A percentile compares a stretch with the other conserved stretches of the same genome.
These are phyloP conservation scores for Halichoeres trimaculatus DNA, from an alignment of 2,113 vertebrate genomes.

Conservation along the genomic window DNA sequence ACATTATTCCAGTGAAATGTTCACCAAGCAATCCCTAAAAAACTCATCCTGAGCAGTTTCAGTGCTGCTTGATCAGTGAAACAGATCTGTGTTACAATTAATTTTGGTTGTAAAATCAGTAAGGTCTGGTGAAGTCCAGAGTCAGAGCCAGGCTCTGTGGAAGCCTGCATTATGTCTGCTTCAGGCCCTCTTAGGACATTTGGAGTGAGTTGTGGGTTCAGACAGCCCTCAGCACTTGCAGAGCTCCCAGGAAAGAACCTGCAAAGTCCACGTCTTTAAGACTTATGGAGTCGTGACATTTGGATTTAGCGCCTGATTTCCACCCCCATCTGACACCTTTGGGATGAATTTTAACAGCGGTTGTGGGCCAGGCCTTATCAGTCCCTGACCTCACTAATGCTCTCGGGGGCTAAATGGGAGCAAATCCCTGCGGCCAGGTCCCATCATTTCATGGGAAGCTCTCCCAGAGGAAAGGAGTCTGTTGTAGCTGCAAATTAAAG, in stretches of 20 bases:
- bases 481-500: background rate
- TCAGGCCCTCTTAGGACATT: background rate
- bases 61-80: too few relatives aligned
- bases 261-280: background rate
- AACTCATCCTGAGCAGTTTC: too few relatives aligned
- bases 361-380: background rate
- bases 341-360: background rate
- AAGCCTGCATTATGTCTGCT: background rate
- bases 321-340: background rate
- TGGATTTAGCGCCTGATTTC: background rate
- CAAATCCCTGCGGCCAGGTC: slow-evolving; percentile 1
- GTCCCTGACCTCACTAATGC: background rate
- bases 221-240: background rate
- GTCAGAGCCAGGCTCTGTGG: background rate
- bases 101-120: too few relatives aligned
- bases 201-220: background rate
- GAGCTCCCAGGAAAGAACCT: background rate
- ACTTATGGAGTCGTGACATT: background rate
- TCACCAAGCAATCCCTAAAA: too few relatives aligned
- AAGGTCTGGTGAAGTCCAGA: too few relatives aligned
- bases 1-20: too few relatives aligned
- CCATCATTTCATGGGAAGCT: background rate
- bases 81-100: too few relatives aligned
- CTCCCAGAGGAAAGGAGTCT: background rate
- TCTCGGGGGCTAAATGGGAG: background rate